phyloP scores from a whole-genome alignment of 2,888 invertebrate genomes.

The Amaurobius ferox region DNA sequence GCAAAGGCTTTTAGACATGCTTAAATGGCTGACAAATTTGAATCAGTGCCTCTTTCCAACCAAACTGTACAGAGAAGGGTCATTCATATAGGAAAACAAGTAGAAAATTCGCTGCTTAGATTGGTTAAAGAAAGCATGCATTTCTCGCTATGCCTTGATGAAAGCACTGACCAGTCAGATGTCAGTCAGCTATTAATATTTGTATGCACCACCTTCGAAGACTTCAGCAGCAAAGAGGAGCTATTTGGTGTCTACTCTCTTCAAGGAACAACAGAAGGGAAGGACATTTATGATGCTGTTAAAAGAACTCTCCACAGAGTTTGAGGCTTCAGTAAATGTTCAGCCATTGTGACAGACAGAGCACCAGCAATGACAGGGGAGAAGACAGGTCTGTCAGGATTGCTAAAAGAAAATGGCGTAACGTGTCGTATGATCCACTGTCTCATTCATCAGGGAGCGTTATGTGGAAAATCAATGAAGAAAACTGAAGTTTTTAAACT shows the following conservation, averaged over 20 bases:
- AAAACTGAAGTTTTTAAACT: too few species aligned
- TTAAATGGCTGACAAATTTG: slow-evolving; percentile 2
- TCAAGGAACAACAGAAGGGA: too few species aligned
- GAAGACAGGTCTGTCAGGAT: neutral
- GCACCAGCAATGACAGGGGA: too few species aligned
- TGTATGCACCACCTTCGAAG: slow-evolving; percentile 8
- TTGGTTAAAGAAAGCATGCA: slow-evolving; percentile 5
- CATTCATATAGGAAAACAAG: slow-evolving; percentile 22
- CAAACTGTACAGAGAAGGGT: slow-evolving; percentile 9
- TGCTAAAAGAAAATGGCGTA: neutral
- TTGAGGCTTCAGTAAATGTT: too few species aligned
- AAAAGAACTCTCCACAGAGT: too few species aligned
- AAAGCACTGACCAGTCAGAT: slow-evolving; percentile 23
- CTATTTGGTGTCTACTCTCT: neutral
- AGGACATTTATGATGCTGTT: too few species aligned
- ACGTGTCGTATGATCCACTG: neutral
- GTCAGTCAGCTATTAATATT: slow-evolving; percentile 32
- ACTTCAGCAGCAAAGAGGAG: slow-evolving; percentile 22
- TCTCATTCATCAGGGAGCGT: neutral
- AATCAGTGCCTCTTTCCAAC: neutral
- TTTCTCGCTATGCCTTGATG: slow-evolving; percentile 27
- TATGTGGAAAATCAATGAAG: neutral
- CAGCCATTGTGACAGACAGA: too few species aligned
- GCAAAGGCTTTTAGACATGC: neutral
- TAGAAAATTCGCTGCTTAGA: slow-evolving; percentile 19